Evolutionary conservation across 2,888 invertebrate species (phyloP).

Genomic region (Drosophila villosipedis): DNA sequence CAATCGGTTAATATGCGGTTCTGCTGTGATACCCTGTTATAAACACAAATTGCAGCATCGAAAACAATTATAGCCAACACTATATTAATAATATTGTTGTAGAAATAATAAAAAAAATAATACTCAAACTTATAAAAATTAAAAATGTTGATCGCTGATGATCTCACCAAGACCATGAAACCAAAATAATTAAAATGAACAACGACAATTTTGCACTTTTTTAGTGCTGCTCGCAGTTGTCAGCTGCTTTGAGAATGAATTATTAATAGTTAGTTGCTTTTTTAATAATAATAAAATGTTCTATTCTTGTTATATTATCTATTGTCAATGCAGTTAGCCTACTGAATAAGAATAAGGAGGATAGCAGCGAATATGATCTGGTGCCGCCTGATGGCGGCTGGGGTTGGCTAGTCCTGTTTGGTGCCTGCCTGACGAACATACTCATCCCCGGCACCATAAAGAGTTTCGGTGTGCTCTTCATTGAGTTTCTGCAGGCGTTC

Average conservation of each 20-base stretch:
- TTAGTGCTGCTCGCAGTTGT: neutral
- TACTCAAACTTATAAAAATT: neutral
- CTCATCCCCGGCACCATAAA: conserved; percentile 94
- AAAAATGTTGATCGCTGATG: neutral
- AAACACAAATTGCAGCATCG: neutral
- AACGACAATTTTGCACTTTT: neutral
- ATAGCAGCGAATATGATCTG: conserved; percentile 88
- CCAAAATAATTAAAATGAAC: neutral
- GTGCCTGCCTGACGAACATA: conserved; percentile 93
- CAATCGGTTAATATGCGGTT: neutral
- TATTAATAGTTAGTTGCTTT: neutral
- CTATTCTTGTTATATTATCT: neutral
- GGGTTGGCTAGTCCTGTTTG: conserved; percentile 92
- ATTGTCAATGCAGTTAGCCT: conserved; percentile 62
- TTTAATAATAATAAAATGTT: neutral
- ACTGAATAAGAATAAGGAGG: conserved; percentile 78
- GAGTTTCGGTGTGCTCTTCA: conserved; percentile 93
- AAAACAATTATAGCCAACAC: neutral
- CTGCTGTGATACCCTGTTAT: neutral
- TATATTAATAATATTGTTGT: neutral
- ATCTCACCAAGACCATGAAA: neutral
- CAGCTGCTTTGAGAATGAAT: neutral
- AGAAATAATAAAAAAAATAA: neutral
- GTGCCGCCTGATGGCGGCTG: conserved; percentile 93
- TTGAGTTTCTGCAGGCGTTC: conserved; percentile 93